Base-by-base conservation (phyloP, 1,140 invertebrate genomes). In the Mycetomoellerius zeteki region DNA sequence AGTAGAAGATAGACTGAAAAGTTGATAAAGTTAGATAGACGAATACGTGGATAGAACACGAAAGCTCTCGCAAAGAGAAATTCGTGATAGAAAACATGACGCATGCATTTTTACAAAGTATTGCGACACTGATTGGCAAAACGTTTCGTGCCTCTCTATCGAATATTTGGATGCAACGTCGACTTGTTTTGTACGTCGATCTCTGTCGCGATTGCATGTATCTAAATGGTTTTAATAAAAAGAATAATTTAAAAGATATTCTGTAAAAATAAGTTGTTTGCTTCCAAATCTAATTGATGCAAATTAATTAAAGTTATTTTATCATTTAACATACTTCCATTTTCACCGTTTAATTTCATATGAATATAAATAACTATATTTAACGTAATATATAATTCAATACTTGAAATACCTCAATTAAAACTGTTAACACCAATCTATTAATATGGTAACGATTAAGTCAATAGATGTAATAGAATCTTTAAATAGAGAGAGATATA, bases 41-140 rank as follows among this genome's bases (percentile, higher is more conserved):
- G n/a, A 71, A 82, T 72, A 82, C 21, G 37, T 37, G 67, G 24
- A n/a, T 75, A 47, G 24, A 43, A 72, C 2, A 30, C 24, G 52
- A 73, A 69, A 47, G 43, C 54, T 69, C 12, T 73, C 8, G 24
- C 37, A 21, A 75, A 73, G 37, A 84, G 80, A 75, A 73, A 82
- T 84, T 84, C 69, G 54, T 75, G 54, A 73, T 73, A 58, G 67
- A 60, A 84, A 60, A 84, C 27, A 62, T 27, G 14, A 84, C 37
- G 69, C 80, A 75, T 75, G 80, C 37, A 75, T 60, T 24, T 75
- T 75, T 58, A 60, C n/a, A 16, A 84, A 84, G 37, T 84, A 73
- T 30, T 16, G 27, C n/a, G 56, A 62, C 54, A 60, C 69, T 84
- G 80, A 43, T 84, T 75, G 69, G 80, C 69, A 84, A 84, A 75